These are phyloP conservation scores for Lepus americanus DNA, from an alignment of 2,113 vertebrate genomes.

Conservation along the genomic window DNA sequence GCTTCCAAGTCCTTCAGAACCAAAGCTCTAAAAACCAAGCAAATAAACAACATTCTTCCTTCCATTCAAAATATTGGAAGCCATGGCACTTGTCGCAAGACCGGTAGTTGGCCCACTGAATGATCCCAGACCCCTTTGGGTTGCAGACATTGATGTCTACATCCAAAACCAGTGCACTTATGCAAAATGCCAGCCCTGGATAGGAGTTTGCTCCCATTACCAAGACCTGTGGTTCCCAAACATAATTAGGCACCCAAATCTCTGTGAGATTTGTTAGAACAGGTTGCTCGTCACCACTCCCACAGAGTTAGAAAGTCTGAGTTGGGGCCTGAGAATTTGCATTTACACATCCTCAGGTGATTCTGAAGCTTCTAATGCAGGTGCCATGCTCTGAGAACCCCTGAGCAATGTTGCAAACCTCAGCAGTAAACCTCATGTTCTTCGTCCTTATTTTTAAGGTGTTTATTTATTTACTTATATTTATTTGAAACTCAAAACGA, in stretches of 20 bases:
- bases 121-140: not conserved
- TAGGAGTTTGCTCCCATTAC: not conserved
- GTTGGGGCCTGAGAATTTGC: not conserved
- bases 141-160: not conserved
- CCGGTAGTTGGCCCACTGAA: not conserved
- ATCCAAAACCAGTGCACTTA: not conserved
- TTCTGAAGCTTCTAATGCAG: not conserved
- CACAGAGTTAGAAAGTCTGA: not conserved
- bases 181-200: not conserved
- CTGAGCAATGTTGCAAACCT: not conserved
- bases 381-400: not conserved
- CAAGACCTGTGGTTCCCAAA: not conserved
- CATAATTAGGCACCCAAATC: not conserved
- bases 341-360: not conserved
- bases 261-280: not conserved
- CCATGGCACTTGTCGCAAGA: not conserved
- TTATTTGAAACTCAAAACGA: no score
- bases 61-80: not conserved
- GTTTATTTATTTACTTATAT: not conserved
- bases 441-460: not conserved
- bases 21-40: not conserved
- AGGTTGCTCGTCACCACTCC: not conserved
- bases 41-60: not conserved
- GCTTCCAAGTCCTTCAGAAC: conserved; percentile 29
- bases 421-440: not conserved